These are phyloP conservation scores for Clistopyga incitator DNA, from an alignment of 2,888 invertebrate genomes.

Conservation along the genomic window DNA sequence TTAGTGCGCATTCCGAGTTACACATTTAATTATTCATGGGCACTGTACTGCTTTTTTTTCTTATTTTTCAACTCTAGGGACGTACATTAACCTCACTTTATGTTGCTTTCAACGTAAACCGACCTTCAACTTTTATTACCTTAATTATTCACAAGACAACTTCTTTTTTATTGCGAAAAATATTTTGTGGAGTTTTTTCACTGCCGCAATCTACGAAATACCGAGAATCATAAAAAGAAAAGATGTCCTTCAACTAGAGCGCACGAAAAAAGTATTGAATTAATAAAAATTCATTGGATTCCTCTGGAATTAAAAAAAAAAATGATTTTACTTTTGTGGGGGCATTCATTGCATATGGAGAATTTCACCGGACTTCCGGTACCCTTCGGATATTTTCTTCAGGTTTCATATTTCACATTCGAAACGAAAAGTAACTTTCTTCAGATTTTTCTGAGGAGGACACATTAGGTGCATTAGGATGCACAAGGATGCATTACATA, in stretches of 20 bases:
- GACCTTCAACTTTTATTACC: background rate
- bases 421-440: no score
- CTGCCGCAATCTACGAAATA: background rate
- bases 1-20: constrained; percentile 22
- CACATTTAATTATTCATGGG: constrained; percentile 20
- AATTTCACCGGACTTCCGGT: no score
- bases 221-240: no score
- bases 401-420: no score
- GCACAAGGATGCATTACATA: background rate
- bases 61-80: background rate
- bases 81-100: background rate
- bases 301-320: no score
- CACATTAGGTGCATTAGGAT: no score
- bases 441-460: no score
- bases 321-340: no score
- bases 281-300: background rate
- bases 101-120: constrained; percentile 16
- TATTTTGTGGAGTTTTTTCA: background rate
- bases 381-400: no score
- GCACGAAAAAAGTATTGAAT: background rate
- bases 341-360: background rate
- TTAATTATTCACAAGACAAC: constrained; percentile 23
- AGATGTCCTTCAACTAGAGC: background rate
- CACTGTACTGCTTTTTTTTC: constrained; percentile 3
- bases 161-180: background rate